Evolutionary conservation across 2,888 invertebrate genomes (phyloP).

Genomic region (Lydus trimaculatus): DNA sequence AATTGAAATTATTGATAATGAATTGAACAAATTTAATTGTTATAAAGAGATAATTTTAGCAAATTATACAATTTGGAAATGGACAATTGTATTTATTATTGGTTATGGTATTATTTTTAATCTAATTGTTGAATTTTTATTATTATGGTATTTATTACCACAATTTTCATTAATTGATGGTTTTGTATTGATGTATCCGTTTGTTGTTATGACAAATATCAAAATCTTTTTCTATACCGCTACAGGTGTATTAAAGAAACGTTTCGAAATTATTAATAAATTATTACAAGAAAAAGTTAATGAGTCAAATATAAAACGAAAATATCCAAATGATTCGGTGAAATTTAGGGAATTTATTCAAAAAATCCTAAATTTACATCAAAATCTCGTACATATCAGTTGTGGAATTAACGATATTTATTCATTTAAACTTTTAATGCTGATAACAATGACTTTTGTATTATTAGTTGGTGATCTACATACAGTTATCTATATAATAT

Average conservation of each 20-base stretch:
- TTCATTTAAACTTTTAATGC: conserved; percentile 27
- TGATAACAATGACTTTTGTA: conserved; percentile 22
- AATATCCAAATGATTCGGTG: conserved; percentile 27
- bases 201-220: background rate
- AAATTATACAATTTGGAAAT: conserved; percentile 7
- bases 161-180: background rate
- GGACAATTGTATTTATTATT: background rate
- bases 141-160: background rate
- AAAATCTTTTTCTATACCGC: conserved; percentile 5
- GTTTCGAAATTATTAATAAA: conserved; percentile 22
- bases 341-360: conserved; percentile 23
- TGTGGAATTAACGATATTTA: conserved; percentile 23
- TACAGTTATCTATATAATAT: conserved; percentile 19
- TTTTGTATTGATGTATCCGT: conserved; percentile 14
- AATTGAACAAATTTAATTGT: background rate
- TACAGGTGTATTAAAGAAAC: conserved; percentile 1
- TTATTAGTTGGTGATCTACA: conserved; percentile 23
- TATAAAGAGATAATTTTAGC: background rate
- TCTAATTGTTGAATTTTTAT: conserved; percentile 8
- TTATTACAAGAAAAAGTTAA: conserved; percentile 19
- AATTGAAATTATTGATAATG: background rate
- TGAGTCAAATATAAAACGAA: conserved; percentile 20
- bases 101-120: conserved; percentile 5
- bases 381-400: conserved; percentile 22
- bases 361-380: conserved; percentile 23